phyloP scores from a whole-genome alignment of 2,888 invertebrate species.

The Cephus pygmeus region DNA sequence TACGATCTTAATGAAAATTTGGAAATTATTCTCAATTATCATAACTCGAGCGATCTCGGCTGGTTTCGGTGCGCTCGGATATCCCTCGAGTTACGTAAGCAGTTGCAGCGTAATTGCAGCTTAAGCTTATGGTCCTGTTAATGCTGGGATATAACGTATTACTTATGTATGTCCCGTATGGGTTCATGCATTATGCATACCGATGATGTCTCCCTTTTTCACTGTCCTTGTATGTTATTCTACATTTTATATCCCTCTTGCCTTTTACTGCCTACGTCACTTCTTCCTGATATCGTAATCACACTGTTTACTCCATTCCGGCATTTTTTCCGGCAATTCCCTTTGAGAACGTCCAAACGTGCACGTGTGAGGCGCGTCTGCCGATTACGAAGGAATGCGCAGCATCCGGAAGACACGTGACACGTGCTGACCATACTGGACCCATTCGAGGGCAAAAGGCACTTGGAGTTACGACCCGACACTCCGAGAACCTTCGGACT shows the following conservation, averaged over 20 bases:
- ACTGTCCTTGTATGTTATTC: not conserved
- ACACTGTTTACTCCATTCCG: not conserved
- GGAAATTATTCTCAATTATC: not conserved
- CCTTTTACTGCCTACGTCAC: not conserved
- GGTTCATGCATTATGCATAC: constrained; percentile 36
- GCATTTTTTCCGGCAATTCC: not conserved
- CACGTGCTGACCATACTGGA: not conserved
- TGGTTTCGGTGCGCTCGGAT: not conserved
- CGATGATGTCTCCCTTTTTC: not conserved
- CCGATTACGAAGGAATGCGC: not conserved
- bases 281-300: not conserved
- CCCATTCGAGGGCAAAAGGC: not conserved
- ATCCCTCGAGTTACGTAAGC: not conserved
- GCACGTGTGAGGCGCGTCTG: not conserved
- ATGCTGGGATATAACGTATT: constrained; percentile 32
- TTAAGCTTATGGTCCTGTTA: constrained; percentile 27
- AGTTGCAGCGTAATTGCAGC: constrained; percentile 28
- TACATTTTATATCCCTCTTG: not conserved
- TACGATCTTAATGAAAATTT: not conserved
- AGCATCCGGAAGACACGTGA: not conserved
- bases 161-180: constrained; percentile 25
- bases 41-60: not conserved
- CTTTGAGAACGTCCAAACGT: not conserved
- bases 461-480: not conserved
- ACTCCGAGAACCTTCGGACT: not conserved